Percentiles rank a stretch among this genome's conserved stretches.
phyloP scores from a whole-genome alignment of 2,888 invertebrate genomes.

The Cecidostiba fungosa region DNA sequence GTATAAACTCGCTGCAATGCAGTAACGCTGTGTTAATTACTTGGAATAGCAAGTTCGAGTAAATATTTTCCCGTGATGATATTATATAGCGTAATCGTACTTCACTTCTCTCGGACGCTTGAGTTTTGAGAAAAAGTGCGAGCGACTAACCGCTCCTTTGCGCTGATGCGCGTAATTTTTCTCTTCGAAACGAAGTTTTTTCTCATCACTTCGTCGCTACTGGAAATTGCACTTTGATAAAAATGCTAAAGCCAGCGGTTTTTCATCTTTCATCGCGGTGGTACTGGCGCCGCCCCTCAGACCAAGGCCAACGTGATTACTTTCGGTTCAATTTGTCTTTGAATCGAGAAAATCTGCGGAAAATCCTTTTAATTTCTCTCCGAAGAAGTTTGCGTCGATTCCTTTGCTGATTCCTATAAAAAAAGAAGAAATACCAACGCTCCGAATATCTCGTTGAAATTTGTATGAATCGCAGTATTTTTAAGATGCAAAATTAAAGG shows the following conservation, averaged over 20 bases:
- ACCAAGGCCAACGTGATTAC: constrained; percentile 61
- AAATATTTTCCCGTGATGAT: background rate
- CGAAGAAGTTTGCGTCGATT: constrained; percentile 59
- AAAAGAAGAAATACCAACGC: background rate
- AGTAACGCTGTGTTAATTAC: background rate
- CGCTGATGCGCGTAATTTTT: background rate
- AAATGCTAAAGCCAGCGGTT: constrained; percentile 62
- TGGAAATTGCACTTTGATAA: constrained; percentile 63
- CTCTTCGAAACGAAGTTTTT: constrained; percentile 50
- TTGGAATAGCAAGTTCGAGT: too few species aligned
- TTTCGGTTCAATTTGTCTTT: constrained; percentile 64
- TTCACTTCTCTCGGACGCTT: too few species aligned
- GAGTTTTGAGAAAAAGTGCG: too few species aligned
- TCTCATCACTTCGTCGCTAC: constrained; percentile 50
- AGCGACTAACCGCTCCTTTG: background rate
- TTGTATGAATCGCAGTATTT: background rate
- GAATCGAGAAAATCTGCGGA: constrained; percentile 62
- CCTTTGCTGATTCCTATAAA: constrained; percentile 25
- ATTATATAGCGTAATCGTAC: background rate
- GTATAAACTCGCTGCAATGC: background rate
- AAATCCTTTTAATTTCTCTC: constrained; percentile 62
- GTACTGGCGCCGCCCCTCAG: background rate
- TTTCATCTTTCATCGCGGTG: constrained; percentile 57
- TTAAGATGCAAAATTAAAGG: background rate
- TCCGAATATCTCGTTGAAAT: background rate